Evolutionary conservation across 1,140 invertebrate genomes (phyloP), one percentile per base, ranked within the genome.

Genomic region (Diorhabda elongata): DNA sequence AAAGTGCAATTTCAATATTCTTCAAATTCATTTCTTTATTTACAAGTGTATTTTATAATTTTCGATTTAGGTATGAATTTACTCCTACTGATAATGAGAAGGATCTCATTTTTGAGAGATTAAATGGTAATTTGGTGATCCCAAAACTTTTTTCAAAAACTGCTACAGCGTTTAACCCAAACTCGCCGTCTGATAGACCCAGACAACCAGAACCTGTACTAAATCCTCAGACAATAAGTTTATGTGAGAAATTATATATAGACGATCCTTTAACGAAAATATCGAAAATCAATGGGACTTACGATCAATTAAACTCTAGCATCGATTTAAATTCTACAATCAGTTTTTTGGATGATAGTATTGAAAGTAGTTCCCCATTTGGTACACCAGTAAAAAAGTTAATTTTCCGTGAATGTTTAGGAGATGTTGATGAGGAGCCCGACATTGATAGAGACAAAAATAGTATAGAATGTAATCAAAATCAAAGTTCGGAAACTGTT

Each of bases 191-290:
- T 7, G 75, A 77, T 68, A 58, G 76, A 57, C 68, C 78, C 45
- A 73, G 75, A 47, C 83, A 83, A 64, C 79, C 81, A 1, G 77
- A 80, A 58, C 82, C 88, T 2, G 80, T 86, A 67, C 77, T 88
- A 8, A 98, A 98, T 83, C 87, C 90, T 11, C 96, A 98, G 81
- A 96, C 94, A 4, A 86, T 85, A 5, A 77, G 85, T 57, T 88
- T 98, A 64, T 98, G 95, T 83, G 84, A 90, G n/a, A 89, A 84
- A 78, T 81, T 98, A 11, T 85, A 87, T 5, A 86, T 96, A 8
- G 88, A 89, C 71, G 92, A 96, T 85, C 93, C 94, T 3, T 78
- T 88, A 4, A 81, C 80, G 26, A 77, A 89, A 44, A 79, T 85
- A 4, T 66, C 76, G 44, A 79, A 82, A 42, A 76, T 75, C 6